Conservation (phyloP, 2,797 vertebrate genomes). For the Tapera naevia region DNA sequence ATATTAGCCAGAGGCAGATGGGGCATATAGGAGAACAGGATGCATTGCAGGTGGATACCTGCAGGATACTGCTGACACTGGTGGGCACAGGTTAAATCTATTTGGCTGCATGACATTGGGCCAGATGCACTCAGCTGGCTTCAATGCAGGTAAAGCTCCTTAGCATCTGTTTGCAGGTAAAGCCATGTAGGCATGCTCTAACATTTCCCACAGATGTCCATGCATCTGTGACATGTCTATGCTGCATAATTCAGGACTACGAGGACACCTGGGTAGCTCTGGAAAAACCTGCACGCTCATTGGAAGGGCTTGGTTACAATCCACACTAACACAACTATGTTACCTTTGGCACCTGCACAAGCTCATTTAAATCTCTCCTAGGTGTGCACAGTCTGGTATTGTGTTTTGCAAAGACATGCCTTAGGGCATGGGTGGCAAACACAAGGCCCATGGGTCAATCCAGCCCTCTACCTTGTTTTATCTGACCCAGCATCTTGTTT, state of each 20-base stretch:
- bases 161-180: background rate
- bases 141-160: background rate
- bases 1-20: background rate
- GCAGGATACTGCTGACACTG: accelerated
- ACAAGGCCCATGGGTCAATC: no score
- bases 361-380: background rate
- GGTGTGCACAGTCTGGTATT: accelerated
- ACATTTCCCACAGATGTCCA: background rate
- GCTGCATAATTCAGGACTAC: background rate
- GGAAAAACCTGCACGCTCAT: background rate
- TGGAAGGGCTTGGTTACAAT: background rate
- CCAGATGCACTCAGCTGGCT: background rate
- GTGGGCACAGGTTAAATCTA: background rate
- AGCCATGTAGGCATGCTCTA: background rate
- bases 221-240: background rate
- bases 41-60: background rate
- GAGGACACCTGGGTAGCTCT: background rate
- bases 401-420: background rate
- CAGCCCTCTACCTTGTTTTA: no score
- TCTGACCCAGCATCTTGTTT: no score
- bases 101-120: background rate
- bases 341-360: background rate
- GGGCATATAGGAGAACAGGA: background rate
- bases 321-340: background rate
- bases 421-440: no score